Evolutionary conservation across 2,888 invertebrate species (phyloP), one percentile per base, ranked within the genome.

Genomic region (Timema cristinae): DNA sequence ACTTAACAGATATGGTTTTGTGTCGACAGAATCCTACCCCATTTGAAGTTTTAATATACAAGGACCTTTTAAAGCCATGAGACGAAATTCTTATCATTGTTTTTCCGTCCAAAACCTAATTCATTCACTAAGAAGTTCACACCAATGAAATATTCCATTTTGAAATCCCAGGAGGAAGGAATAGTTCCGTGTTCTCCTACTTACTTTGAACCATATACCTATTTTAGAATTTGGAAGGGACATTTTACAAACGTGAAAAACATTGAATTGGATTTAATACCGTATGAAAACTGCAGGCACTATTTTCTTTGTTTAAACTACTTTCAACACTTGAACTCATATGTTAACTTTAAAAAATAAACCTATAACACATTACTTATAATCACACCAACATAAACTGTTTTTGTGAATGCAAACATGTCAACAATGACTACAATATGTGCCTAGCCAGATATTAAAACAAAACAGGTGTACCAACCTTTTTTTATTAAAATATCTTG

Each of bases 271-370:
- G 61, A 61, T 16, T 47, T 16, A 47, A 61, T 47, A 10, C 61
- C 61, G 47, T 16, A 61, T 61, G 7, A 61, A 61, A 61, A 61
- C n/a, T n/a, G n/a, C n/a, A n/a, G n/a, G n/a, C n/a, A n/a, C n/a
- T n/a, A n/a, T n/a, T n/a, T n/a, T n/a, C n/a, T n/a, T n/a, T n/a
- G n/a, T n/a, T n/a, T n/a, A n/a, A n/a, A n/a, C n/a, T n/a, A n/a
- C n/a, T n/a, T n/a, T n/a, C n/a, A n/a, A n/a, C n/a, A n/a, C n/a
- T n/a, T n/a, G n/a, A n/a, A n/a, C n/a, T n/a, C n/a, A n/a, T n/a
- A n/a, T n/a, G n/a, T n/a, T n/a, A n/a, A n/a, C n/a, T n/a, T n/a
- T n/a, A n/a, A n/a, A n/a, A n/a, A n/a, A n/a, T n/a, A n/a, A n/a
- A n/a, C n/a, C n/a, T n/a, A n/a, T n/a, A n/a, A n/a, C n/a, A n/a